Evolutionary conservation across 2,113 vertebrate species (phyloP), one percentile per base, ranked within the genome.

Genomic region (Perognathus longimembris): DNA sequence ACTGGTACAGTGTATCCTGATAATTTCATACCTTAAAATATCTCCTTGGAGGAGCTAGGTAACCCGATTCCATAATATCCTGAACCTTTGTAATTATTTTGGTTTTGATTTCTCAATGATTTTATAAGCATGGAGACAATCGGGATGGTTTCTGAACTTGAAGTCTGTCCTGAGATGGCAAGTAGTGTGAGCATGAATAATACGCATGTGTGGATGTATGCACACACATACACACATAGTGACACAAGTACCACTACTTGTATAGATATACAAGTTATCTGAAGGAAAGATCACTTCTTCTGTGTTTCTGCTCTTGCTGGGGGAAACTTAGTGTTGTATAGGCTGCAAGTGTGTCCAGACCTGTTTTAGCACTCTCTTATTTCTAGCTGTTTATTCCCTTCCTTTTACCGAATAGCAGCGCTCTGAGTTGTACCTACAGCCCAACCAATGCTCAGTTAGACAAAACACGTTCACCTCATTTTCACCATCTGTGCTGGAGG

Each of bases 381-480:
- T 2, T 45, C 22, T 21, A 67, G 36, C 2, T 63, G 36, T 8
- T 87, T 5, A 7, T 1, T 17, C 24, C 3, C 0, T 0, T 63
- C 36, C 69, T 90, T 66, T 38, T 14, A n/a, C 10, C 6, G 20
- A 54, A 10, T 0, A 59, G 12, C 20, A 63, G 8, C 22, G 5
- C 26, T 78, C 36, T 76, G 30, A 64, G 17, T 75, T 57, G 17
- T 66, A 0, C 28, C n/a, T 24, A 34, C 17, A 14, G 71, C 26
- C 12, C 8, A 66, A 22, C 20, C 15, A 70, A 28, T 61, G 66
- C 0, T n/a, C 5, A 5, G 0, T 30, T 32, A 18, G 24, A 87
- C 1, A 42, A 50, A 88, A 66, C 3, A 0, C 2, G 5, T 67
- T 67, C 32, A 5, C 0, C 7, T 28, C 28, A 45, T 76, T 18